These are phyloP conservation scores for Molorchus minor DNA, from an alignment of 2,888 invertebrate genomes.

Conservation along the genomic window DNA sequence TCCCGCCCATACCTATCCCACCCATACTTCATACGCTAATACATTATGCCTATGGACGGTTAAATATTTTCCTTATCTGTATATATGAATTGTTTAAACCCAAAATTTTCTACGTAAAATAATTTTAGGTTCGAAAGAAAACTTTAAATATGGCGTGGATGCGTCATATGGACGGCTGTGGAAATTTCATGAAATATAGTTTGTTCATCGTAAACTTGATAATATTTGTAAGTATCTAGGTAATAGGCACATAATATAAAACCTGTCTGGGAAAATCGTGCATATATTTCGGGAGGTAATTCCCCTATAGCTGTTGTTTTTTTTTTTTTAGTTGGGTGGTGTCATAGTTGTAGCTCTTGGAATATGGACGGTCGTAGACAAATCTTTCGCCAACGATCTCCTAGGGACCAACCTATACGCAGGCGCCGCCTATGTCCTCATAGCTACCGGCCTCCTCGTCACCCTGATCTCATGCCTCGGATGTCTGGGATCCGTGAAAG, in stretches of 20 bases:
- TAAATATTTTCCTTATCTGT: too few relatives aligned
- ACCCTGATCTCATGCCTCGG: conserved; percentile 89
- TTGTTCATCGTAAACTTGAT: conserved; percentile 85
- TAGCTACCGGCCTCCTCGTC: conserved; percentile 83
- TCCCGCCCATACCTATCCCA: too few relatives aligned
- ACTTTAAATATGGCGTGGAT: conserved; percentile 73
- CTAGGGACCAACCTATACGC: conserved; percentile 88
- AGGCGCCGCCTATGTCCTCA: conserved; percentile 84
- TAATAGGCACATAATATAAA: too few relatives aligned
- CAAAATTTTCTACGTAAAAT: too few relatives aligned
- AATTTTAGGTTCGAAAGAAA: too few relatives aligned
- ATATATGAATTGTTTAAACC: too few relatives aligned
- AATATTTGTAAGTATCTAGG: conserved; percentile 87
- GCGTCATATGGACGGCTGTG: conserved; percentile 87
- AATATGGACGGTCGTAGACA: conserved; percentile 85
- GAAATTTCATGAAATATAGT: conserved; percentile 86
- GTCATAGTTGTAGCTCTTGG: conserved; percentile 79
- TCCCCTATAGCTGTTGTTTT: not conserved
- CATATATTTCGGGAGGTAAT: too few relatives aligned
- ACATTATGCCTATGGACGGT: too few relatives aligned
- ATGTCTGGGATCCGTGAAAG: conserved; percentile 92
- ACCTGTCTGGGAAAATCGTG: too few relatives aligned
- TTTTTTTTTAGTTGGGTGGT: conserved; percentile 76
- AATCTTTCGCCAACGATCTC: conserved; percentile 84
- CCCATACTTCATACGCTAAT: too few relatives aligned